Conservation (phyloP, 1,140 invertebrate species). For the Pantala flavescens region DNA sequence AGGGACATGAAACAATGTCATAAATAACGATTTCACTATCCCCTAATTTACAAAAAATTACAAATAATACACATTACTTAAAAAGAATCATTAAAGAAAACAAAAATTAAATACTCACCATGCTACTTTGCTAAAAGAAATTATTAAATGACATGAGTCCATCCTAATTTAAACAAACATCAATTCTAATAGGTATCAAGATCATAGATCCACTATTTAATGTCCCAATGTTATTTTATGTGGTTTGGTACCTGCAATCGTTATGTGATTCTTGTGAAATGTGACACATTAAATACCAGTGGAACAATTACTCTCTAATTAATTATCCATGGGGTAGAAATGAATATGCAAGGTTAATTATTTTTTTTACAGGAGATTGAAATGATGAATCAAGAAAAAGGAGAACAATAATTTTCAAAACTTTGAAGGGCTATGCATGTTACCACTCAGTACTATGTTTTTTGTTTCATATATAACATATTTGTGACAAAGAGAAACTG, state of each 20-base stretch:
- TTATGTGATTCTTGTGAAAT: not conserved
- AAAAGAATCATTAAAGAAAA: too few species aligned
- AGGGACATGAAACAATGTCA: too few species aligned
- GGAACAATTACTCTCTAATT: not conserved
- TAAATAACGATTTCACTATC: too few species aligned
- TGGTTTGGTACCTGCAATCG: slow-evolving; percentile 3
- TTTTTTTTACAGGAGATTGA: not conserved
- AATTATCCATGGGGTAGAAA: not conserved
- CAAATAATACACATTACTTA: too few species aligned
- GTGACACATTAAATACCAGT: not conserved
- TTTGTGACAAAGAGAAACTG: not conserved
- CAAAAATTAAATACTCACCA: too few species aligned
- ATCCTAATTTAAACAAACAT: too few species aligned
- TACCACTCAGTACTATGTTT: not conserved
- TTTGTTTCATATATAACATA: not conserved
- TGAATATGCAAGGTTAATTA: not conserved
- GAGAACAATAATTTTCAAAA: not conserved
- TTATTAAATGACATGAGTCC: too few species aligned
- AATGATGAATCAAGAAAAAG: not conserved
- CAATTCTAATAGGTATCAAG: too few species aligned
- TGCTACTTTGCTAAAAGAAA: too few species aligned
- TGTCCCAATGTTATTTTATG: not conserved
- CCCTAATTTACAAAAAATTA: too few species aligned
- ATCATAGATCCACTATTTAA: too few species aligned
- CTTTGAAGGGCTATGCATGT: not conserved